Base-by-base conservation (phyloP, 2,797 vertebrate species). In the Limosa lapponica region DNA sequence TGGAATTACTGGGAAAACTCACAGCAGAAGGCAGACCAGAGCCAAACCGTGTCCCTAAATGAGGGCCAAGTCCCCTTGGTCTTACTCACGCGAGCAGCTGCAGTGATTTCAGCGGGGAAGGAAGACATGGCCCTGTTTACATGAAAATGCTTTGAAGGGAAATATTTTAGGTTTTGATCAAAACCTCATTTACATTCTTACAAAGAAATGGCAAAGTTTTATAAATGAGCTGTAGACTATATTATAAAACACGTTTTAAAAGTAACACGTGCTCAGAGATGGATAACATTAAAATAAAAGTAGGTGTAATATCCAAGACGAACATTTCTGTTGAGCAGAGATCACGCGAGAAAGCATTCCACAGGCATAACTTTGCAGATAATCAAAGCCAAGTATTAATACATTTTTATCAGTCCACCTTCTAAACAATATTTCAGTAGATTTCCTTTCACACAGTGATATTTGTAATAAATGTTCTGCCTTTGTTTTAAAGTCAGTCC, bases 401-500 rank as follows among this genome's bases (percentile, higher is more conserved):
- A 97, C 96, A 93, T 93, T 97, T 98, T 98, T 98, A 98, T 98
- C 98, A 98, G 98, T 97, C 97, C 98, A 98, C 98, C 98, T 98
- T 99, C 98, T 94, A 98, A 98, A 99, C 98, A 98, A 98, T 98
- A 99, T 98, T 98, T 98, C 98, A 98, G 98, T 98, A 99, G 98
- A 98, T 99, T 99, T 99, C 99, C 99, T 99, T 99, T 99, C 99
- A 99, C 99, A 99, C 99, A 99, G 98, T 98, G 97, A 98, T 98
- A 99, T 98, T 99, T 97, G 98, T 98, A 99, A 98, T 99, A 99
- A 99, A 99, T 98, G 98, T 98, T 98, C 98, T 98, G 98, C 98
- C 99, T 98, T 99, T 99, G 99, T 99, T 99, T 99, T 98, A 98
- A 94, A 98, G 98, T 98, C 98, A 97, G 97, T 98, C 98, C 97